Evolutionary conservation across 2,797 vertebrate genomes (phyloP).

Genomic region (Ceryle rudis): DNA sequence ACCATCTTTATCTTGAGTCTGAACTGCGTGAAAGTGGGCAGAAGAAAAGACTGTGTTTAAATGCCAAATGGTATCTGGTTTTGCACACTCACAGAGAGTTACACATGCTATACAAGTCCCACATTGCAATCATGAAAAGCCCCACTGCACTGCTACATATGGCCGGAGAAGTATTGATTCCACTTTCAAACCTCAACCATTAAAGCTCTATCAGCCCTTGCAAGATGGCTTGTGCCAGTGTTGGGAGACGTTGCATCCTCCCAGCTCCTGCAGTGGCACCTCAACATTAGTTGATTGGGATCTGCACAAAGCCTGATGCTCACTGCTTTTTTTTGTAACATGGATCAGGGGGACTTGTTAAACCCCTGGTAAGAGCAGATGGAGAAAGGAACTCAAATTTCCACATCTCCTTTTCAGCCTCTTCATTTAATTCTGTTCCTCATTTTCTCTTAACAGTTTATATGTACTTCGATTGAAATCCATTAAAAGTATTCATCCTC

Average conservation of each 20-base stretch:
- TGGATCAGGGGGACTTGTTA: background rate
- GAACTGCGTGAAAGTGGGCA: background rate
- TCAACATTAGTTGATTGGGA: no score
- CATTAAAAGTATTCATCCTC: background rate
- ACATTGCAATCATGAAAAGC: background rate
- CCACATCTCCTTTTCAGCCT: background rate
- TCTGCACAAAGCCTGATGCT: background rate
- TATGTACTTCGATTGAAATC: background rate
- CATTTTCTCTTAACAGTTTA: background rate
- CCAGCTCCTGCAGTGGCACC: background rate
- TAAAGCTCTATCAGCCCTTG: background rate
- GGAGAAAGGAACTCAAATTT: background rate
- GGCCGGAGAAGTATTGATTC: background rate
- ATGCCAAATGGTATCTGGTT: accelerated
- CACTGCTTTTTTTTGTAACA: background rate
- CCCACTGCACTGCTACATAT: accelerated
- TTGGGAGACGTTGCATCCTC: accelerated
- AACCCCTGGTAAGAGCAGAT: background rate
- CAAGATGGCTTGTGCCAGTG: background rate
- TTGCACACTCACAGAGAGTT: background rate
- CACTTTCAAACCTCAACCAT: background rate
- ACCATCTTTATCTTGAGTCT: background rate
- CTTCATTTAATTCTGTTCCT: background rate
- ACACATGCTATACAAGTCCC: accelerated
- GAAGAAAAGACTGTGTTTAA: background rate